phyloP scores from a whole-genome alignment of 1,140 invertebrate species.

The Pachyrhynchus sulphureomaculatus region DNA sequence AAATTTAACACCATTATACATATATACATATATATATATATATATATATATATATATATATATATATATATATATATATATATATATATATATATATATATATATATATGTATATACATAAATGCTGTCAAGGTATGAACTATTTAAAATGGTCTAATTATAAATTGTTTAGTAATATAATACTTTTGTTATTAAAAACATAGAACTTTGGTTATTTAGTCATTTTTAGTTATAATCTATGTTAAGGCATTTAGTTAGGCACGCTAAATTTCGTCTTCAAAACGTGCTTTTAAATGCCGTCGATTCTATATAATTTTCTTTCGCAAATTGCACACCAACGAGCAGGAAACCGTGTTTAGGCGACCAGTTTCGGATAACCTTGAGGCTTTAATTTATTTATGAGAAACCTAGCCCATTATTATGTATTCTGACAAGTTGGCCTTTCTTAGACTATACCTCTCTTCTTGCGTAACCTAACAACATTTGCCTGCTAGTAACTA shows the following conservation, averaged over 20 bases:
- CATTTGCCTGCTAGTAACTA: slow-evolving; percentile 3
- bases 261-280: slow-evolving; percentile 1
- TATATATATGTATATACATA: too few species aligned
- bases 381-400: slow-evolving; percentile 46
- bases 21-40: too few species aligned
- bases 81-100: too few species aligned
- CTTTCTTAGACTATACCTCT: slow-evolving; percentile 31
- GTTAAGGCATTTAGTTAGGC: not conserved
- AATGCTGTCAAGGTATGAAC: too few species aligned
- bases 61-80: too few species aligned
- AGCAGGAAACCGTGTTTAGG: slow-evolving; percentile 44
- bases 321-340: slow-evolving; percentile 22
- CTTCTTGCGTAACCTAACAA: slow-evolving; percentile 26
- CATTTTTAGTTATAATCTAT: not conserved
- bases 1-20: too few species aligned
- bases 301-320: slow-evolving; percentile 25
- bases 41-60: too few species aligned
- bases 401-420: slow-evolving; percentile 46
- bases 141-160: too few species aligned
- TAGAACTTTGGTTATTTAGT: too few species aligned
- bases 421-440: slow-evolving; percentile 37
- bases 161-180: too few species aligned
- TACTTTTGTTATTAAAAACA: too few species aligned
- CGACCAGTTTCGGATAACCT: slow-evolving; percentile 45
- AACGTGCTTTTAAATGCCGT: slow-evolving; percentile 4